Evolutionary conservation across 2,888 invertebrate species (phyloP).

Genomic region (Deroplatys truncata): DNA sequence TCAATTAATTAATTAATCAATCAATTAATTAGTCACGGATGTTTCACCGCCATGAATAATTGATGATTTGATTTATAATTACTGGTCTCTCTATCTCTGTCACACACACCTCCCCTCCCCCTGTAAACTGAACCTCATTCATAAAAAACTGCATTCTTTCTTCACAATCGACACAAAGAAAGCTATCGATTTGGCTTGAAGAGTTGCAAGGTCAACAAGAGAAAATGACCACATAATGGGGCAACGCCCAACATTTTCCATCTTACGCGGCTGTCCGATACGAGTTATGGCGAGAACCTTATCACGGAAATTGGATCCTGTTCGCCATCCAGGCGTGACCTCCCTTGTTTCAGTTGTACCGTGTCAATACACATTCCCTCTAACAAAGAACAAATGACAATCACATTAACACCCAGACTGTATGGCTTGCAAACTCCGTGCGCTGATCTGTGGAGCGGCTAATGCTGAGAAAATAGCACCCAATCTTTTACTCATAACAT

Average conservation of each 20-base stretch:
- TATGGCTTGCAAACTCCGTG: no score
- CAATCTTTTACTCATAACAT: no score
- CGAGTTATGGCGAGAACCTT: neutral
- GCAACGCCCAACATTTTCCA: neutral
- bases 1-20: neutral
- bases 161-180: neutral
- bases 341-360: neutral
- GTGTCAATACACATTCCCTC: neutral
- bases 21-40: neutral
- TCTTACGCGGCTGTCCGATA: neutral
- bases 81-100: neutral
- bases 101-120: neutral
- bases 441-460: no score
- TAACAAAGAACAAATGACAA: no score
- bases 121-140: neutral
- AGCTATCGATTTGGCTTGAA: neutral
- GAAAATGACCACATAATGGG: neutral
- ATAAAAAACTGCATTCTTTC: neutral
- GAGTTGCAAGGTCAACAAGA: neutral
- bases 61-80: neutral
- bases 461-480: no score
- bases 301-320: neutral
- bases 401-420: no score
- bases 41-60: neutral
- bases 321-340: neutral